Base-by-base conservation (phyloP, 2,888 invertebrate species). In the Emmelina monodactyla region DNA sequence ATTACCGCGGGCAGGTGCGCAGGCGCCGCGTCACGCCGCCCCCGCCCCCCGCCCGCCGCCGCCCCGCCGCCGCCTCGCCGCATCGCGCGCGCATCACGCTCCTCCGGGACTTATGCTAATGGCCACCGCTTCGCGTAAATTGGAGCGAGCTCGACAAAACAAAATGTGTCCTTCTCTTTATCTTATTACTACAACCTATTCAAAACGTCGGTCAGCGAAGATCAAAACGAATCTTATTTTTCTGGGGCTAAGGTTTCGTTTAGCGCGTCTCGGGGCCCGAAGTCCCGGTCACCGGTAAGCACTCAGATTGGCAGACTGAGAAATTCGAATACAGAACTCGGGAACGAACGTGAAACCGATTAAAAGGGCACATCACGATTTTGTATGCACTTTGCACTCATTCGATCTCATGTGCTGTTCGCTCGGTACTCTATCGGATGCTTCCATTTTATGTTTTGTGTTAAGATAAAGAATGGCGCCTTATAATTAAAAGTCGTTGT, bases 301-400 rank as follows among this genome's bases (percentile, higher is more conserved):
- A 59, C 57, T 49, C 59, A 72, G 70, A 75, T 73, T 68, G 69
- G 70, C 62, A 55, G 64, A 68, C 67, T 9, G 11, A 29, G 69
- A 73, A 73, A 71, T 71, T 62, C 65, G 70, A 75, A 75, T 70
- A 72, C 73, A 75, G 78, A 78, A 75, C 69, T 68, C 70, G 67
- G 67, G 66, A 70, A 71, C 63, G 63, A 73, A 72, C 76, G 76
- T 76, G 78, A 63, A 76, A 78, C 67, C 78, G 79, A 78, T 78
- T 79, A 78, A 79, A 78, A 69, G 68, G 66, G 72, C 70, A 62
- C 79, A 79, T 78, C 79, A 79, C 79, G 79, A 78, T 76, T 78
- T 65, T 70, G 73, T 75, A 73, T 79, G 76, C 79, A 73, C 76
- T 79, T 76, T 79, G 79, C 75, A 78, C 76, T 76, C 68, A 66